These are phyloP conservation scores for Paramormyrops kingsleyae DNA, from an alignment of 2,113 vertebrate genomes.

Conservation along the genomic window DNA sequence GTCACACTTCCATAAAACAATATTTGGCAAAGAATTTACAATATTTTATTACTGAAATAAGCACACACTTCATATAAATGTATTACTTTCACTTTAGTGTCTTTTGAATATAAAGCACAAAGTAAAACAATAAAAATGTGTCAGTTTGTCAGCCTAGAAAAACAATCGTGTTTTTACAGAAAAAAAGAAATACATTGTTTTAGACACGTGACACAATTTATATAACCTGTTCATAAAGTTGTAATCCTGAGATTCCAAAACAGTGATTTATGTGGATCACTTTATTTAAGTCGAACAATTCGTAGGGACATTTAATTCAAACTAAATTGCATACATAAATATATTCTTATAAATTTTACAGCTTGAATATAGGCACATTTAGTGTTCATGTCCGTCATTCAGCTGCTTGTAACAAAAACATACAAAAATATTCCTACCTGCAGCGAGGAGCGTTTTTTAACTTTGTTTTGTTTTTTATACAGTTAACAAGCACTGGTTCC, in stretches of 20 bases:
- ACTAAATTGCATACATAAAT: conserved; percentile 61
- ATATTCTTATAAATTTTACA: conserved; percentile 55
- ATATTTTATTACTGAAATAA: conserved; percentile 83
- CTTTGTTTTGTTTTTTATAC: conserved; percentile 31
- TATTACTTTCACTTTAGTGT: conserved; percentile 48
- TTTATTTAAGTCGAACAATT: conserved; percentile 33
- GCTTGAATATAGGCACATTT: conserved; percentile 63
- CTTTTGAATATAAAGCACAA: conserved; percentile 80
- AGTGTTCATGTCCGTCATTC: conserved; percentile 58
- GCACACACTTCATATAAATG: conserved; percentile 73
- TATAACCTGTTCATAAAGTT: conserved; percentile 47
- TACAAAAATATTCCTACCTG: conserved; percentile 79
- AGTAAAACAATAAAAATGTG: conserved; percentile 66
- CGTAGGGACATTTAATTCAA: conserved; percentile 49
- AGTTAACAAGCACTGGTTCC: conserved; percentile 71
- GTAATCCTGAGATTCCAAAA: conserved; percentile 63
- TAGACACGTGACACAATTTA: conserved; percentile 54
- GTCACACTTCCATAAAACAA: conserved; percentile 90
- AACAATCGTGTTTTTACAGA: conserved; percentile 60
- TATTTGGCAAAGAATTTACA: conserved; percentile 84
- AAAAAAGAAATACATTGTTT: conserved; percentile 51
- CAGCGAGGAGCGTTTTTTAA: conserved; percentile 48
- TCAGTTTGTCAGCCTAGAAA: conserved; percentile 50
- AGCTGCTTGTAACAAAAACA: conserved; percentile 57
- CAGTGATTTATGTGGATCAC: conserved; percentile 51